Percentiles rank a stretch among this genome's conserved stretches.
phyloP scores from a whole-genome alignment of 1,140 invertebrate species.

The Neoseiulus cucumeris region DNA sequence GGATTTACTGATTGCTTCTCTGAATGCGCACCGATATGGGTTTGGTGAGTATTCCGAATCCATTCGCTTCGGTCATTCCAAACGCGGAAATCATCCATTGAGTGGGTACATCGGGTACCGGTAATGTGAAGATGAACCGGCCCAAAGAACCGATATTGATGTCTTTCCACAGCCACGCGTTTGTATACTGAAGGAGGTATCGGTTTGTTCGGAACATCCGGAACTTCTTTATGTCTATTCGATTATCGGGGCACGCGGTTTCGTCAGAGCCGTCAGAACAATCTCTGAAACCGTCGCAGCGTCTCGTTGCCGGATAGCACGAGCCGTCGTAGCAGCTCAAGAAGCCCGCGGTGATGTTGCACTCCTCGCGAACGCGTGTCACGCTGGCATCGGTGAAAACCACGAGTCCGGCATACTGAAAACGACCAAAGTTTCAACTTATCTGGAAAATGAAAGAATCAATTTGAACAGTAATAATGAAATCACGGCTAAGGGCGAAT shows the following conservation, averaged over 20 bases:
- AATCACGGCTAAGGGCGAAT: too few species aligned
- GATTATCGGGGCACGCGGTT: conserved; percentile 42
- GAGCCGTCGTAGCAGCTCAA: conserved; percentile 49
- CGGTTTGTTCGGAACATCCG: conserved; percentile 63
- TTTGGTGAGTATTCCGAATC: conserved; percentile 59
- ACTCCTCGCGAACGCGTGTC: conserved; percentile 41
- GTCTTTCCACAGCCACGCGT: conserved; percentile 82
- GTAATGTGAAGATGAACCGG: conserved; percentile 57
- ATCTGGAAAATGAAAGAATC: too few species aligned
- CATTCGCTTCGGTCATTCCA: conserved; percentile 58
- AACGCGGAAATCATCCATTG: conserved; percentile 84
- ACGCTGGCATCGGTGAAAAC: conserved; percentile 65
- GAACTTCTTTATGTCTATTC: conserved; percentile 41
- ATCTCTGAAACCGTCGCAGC: conserved; percentile 48
- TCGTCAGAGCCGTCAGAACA: conserved; percentile 77
- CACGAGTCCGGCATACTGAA: conserved; percentile 47
- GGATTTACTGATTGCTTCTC: background rate
- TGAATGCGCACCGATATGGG: conserved; percentile 42
- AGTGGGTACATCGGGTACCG: conserved; percentile 61
- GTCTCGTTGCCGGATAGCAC: conserved; percentile 53
- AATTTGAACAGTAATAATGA: too few species aligned
- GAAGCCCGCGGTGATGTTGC: conserved; percentile 47
- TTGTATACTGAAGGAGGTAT: conserved; percentile 69
- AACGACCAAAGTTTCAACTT: conserved; percentile 16
- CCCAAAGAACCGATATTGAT: conserved; percentile 71